Evolutionary conservation across 2,113 vertebrate genomes (phyloP), one percentile per base, ranked within the genome.

Genomic region (Climacteris rufus): DNA sequence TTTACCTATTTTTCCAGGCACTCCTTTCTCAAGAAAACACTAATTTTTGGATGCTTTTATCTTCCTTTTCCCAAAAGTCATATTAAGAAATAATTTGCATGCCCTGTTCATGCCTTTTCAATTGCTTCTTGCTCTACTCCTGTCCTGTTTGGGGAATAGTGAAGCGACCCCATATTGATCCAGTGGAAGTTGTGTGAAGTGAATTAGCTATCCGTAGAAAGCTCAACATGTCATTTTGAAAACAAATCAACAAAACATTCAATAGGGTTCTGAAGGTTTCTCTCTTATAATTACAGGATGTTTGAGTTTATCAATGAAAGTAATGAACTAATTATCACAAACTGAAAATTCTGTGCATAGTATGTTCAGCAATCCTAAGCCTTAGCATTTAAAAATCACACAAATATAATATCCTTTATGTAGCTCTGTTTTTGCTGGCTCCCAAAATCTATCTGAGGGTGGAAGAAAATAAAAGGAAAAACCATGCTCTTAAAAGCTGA

Each of bases 401-500:
- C 5, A 86, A 60, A 87, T 60, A 33, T 7, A 33, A 17, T 20
- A 78, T 15, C 15, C 8, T 83, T 85, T 72, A 79, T 21, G 15
- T 28, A 31, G 3, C 28, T 57, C 19, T 71, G 21, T 4, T 69
- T 83, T 84, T 66, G 61, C 24, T 3, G 0, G 23, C 8, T 91
- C 19, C 11, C 16, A 72, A 19, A 12, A 87, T 10, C 18, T 77
- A 68, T 6, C 10, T 31, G 16, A 22, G 10, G 5, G 6, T 6
- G 1, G 1, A 2, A 12, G 42, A 21, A 17, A 31, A 14, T 0
- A 7, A 30, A 21, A 23, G 3, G 0, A 6, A 25, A 44, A 64
- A 15, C 0, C 1, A 33, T 35, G 14, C 7, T 47, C 13, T 30
- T 71, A 56, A 77, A 79, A 74, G 42, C 19, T 87, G 80, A 80